Conservation (phyloP, 2,113 vertebrate species). For the Sardina pilchardus region DNA sequence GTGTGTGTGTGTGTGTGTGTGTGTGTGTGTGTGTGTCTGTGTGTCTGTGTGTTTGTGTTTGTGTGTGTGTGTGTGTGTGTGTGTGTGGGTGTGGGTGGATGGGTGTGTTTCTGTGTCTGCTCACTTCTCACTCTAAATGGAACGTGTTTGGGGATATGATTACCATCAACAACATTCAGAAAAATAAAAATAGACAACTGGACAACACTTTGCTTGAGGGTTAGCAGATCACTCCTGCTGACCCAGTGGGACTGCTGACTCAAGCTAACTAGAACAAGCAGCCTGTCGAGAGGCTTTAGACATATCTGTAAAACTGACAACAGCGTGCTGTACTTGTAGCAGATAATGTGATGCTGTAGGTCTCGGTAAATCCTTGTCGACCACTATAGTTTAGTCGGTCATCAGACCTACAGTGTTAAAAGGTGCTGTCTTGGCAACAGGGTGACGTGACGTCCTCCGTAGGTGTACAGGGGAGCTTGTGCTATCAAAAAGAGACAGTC, state of each 20-base stretch:
- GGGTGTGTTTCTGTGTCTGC: not conserved
- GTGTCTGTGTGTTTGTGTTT: not conserved
- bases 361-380: not conserved
- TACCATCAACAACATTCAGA: not conserved
- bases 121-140: not conserved
- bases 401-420: not conserved
- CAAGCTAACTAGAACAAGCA: not conserved
- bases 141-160: not conserved
- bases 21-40: not conserved
- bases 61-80: not conserved
- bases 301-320: not conserved
- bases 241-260: not conserved
- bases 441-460: not conserved
- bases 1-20: not conserved
- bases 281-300: not conserved
- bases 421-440: not conserved
- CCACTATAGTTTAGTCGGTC: not conserved
- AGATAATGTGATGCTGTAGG: not conserved
- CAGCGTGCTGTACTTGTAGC: not conserved
- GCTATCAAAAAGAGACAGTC: slow-evolving; percentile 20
- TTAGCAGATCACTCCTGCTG: not conserved
- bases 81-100: not conserved
- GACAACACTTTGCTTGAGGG: not conserved
- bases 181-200: not conserved
- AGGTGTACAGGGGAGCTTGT: not conserved